Percentiles rank a stretch among this genome's conserved stretches.
Evolutionary conservation across 92 coral and sea anemone species (phyloP).

Genomic region (Epizoanthus stellaris): DNA sequence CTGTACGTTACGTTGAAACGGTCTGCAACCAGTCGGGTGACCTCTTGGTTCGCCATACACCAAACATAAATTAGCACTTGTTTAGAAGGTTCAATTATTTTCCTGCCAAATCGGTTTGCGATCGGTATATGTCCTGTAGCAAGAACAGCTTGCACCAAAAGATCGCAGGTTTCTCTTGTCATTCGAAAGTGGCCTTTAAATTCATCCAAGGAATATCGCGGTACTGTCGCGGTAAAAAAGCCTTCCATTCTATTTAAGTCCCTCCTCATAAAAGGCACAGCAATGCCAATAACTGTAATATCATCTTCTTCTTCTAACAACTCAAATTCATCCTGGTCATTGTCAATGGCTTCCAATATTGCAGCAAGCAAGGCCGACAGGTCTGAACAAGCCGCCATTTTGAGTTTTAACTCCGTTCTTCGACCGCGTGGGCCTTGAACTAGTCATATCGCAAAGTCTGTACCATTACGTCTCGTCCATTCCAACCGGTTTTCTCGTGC

Average conservation of each 20-base stretch:
- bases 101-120: slow-evolving; percentile 16
- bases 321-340: neutral
- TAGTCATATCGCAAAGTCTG: neutral
- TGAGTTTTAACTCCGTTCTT: slow-evolving; percentile 5
- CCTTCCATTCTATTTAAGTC: slow-evolving; percentile 9
- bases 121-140: slow-evolving; percentile 19
- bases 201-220: slow-evolving; percentile 24
- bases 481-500: no score
- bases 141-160: slow-evolving; percentile 1
- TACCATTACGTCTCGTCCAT: neutral
- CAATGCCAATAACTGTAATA: neutral
- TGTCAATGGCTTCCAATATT: slow-evolving; percentile 14
- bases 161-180: slow-evolving; percentile 19
- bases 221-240: slow-evolving; percentile 2
- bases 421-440: slow-evolving; percentile 25
- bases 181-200: slow-evolving; percentile 28
- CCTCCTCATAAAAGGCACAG: slow-evolving; percentile 12
- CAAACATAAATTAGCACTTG: slow-evolving; percentile 43
- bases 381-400: slow-evolving; percentile 3
- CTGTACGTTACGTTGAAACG: slow-evolving; percentile 45
- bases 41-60: slow-evolving; percentile 40
- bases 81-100: slow-evolving; percentile 30
- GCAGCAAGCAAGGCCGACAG: neutral
- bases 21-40: slow-evolving; percentile 33
- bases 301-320: slow-evolving; percentile 14